Evolutionary conservation across 2,888 invertebrate species (phyloP), one percentile per base, ranked within the genome.

Genomic region (Agrochola lychnidis): DNA sequence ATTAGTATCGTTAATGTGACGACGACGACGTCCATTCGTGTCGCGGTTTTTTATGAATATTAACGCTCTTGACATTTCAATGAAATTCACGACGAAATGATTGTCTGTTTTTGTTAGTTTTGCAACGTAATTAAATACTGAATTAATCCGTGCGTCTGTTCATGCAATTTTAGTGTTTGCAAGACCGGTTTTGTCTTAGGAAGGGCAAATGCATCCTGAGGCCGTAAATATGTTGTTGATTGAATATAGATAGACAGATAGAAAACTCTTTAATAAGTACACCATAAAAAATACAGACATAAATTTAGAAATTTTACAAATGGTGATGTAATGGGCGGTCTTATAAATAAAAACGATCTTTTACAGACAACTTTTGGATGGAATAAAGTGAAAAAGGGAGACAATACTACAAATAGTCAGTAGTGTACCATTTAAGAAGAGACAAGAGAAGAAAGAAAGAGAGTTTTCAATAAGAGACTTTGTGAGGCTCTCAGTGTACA

Each of bases 61-160:
- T 75, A 70, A 83, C 83, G 85, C 63, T 87, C 85, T 88, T 88
- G 85, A 85, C 88, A 87, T 87, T 87, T 86, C 66, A 62, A 73
- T 84, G 73, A 88, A 84, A 86, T 76, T 84, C 48, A 63, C 75
- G 78, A 82, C 84, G 79, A 85, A 85, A 81, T 77, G 70, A 82
- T 71, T 59, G 62, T 77, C 81, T 73, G 83, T 84, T 72, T 76
- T 86, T 81, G 73, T 73, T 70, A 66, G 45, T 67, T 84, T 86
- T 51, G 73, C 75, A 74, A 70, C 66, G 56, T 67, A 51, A 62
- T 77, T 79, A 71, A 67, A 56, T 57, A 14, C 42, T 56, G 9
- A 73, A 77, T 68, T 62, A 51, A 73, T 36, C 57, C 45, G 19
- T 64, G 64, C 59, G 4, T 53, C 73, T 59, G 61, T 30, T 57